phyloP scores from a whole-genome alignment of 2,797 vertebrate species.

The Threskiornis aethiopicus region DNA sequence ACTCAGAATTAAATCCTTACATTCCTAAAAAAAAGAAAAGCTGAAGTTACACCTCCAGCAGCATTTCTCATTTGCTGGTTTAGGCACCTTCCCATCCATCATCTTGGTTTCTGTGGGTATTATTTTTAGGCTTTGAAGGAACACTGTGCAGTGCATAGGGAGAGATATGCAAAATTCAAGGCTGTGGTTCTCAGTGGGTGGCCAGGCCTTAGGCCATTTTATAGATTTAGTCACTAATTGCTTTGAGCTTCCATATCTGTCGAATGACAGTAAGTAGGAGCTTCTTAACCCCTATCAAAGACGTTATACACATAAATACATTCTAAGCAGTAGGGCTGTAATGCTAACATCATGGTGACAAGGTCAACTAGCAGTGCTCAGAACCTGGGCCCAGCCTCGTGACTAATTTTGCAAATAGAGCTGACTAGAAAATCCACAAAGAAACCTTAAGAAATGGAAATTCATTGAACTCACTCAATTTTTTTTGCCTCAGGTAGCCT shows the following conservation, averaged over 20 bases:
- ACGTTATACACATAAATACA: fast-evolving
- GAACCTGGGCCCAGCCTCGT: neutral
- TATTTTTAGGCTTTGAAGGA: neutral
- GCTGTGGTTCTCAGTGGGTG: fast-evolving
- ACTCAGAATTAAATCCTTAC: neutral
- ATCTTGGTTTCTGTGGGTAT: neutral
- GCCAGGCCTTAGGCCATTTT: neutral
- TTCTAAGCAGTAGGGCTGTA: neutral
- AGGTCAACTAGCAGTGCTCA: fast-evolving
- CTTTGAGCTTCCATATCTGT: neutral
- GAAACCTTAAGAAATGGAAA: neutral
- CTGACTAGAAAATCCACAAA: neutral
- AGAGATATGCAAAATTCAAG: neutral
- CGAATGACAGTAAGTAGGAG: neutral
- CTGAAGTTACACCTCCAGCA: neutral
- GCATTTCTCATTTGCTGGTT: neutral
- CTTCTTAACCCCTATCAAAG: neutral
- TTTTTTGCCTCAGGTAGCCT: fast-evolving
- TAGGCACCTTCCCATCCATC: neutral
- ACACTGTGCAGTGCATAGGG: neutral
- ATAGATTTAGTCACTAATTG: neutral
- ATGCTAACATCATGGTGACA: fast-evolving
- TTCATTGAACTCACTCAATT: fast-evolving
- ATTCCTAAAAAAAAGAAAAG: neutral
- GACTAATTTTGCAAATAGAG: neutral